phyloP scores from a whole-genome alignment of 2,888 invertebrate genomes.

The Adelognathus sp. region DNA sequence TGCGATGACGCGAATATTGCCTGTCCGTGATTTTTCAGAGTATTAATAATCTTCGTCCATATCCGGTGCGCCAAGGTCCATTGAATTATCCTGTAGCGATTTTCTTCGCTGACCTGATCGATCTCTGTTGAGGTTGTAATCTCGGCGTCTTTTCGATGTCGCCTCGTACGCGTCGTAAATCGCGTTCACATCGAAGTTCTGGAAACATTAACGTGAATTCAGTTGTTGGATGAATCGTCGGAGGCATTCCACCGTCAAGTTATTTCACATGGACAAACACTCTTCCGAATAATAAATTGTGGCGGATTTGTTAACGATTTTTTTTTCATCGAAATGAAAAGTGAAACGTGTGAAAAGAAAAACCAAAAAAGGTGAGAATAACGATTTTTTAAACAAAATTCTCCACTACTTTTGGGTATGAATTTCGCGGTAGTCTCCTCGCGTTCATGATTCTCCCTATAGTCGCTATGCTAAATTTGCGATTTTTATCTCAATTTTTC shows the following conservation, averaged over 20 bases:
- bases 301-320: no score
- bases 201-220: neutral
- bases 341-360: no score
- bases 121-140: conserved; percentile 54
- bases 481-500: no score
- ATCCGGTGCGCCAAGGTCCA: conserved; percentile 45
- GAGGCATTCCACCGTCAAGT: neutral
- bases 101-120: conserved; percentile 51
- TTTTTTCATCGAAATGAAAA: no score
- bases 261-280: no score
- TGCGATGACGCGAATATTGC: conserved; percentile 35
- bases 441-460: no score
- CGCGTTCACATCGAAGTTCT: conserved; percentile 61
- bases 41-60: conserved; percentile 60
- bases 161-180: conserved; percentile 64
- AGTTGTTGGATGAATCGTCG: neutral
- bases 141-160: conserved; percentile 52
- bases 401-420: no score
- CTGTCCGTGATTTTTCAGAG: conserved; percentile 10
- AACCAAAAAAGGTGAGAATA: no score
- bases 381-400: no score
- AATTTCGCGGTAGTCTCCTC: no score
- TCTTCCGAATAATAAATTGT: no score
- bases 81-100: conserved; percentile 43
- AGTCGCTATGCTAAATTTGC: no score